Base-by-base conservation (phyloP, 2,888 invertebrate species). In the Dicycla oo region DNA sequence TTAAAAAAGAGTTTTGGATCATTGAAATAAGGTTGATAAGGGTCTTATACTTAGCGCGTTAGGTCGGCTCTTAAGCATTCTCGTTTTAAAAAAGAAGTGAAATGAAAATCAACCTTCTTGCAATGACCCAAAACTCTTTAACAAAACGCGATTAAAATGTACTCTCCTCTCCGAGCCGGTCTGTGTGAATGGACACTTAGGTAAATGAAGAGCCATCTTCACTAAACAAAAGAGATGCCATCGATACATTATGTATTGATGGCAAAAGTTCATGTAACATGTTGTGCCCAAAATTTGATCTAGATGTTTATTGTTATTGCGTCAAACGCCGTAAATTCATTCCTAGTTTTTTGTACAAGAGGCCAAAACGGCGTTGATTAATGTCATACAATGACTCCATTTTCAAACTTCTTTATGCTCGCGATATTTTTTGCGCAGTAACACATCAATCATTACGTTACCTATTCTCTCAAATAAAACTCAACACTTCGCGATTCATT, bases 401-500 rank as follows among this genome's bases (percentile, higher is more conserved):
- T 63, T 47, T 30, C 18, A 20, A 8, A 56, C 5, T 38, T 51
- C 30, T 58, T 45, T 20, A 20, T 51, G 47, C 40, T 47, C 56
- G 51, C 30, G 51, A 34, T 18, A 40, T 47, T n/a, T 30, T n/a
- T 30, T 30, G 11, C 51, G 20, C 43, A 56, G 18, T 54, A 61
- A 56, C 53, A 47, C 15, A 71, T 51, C 2, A 60, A 5, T 34
- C 34, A 34, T 61, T 51, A 62, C 56, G 56, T 45, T n/a, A 45
- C 10, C 38, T 62, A 75, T 57, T 78, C 2, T 49, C 10, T 11
- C 30, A 61, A 61, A 20, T 34, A 47, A 51, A 66, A 53, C 20
- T 51, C 30, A 30, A 63, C 60, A 64, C 63, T 79, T 54, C 15
- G 57, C 58, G 43, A 53, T n/a, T 30, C 43, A 47, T 58, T 56